Evolutionary conservation across 2,113 vertebrate genomes (phyloP), one percentile per base, ranked within the genome.

Genomic region (Theristicus caerulescens): DNA sequence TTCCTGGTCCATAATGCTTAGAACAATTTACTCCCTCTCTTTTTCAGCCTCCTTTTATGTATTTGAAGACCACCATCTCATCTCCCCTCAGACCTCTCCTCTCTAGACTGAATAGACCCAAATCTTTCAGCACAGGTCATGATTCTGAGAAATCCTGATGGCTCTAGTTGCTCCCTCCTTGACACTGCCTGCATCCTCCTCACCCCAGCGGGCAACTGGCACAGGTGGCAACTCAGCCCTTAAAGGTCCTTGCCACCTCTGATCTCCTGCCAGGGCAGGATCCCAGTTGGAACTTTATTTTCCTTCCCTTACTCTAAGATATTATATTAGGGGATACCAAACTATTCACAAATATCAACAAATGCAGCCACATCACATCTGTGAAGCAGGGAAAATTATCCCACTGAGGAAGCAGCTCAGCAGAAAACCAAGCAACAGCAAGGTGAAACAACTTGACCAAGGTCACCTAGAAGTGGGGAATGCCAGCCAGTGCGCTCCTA

Each of bases 371-470:
- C 58, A 46, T 36, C 66, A n/a, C 74, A 69, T 66, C 74, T 82
- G 86, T 18, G 58, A 54, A 76, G 66, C 40, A 26, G 54, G 44
- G 62, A 82, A 83, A 76, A 72, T 59, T 29, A 87, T 36, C 80
- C 76, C 58, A 2, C 36, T 34, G 73, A 22, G 44, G 78, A 81
- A 83, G 76, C 19, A 58, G 79, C 71, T 88, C 88, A 87, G 91
- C 91, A 94, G 91, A 91, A 94, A 87, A 10, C 32, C 32, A 21
- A 69, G 70, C 61, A 55, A 18, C 9, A 36, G 52, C 61, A 66
- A 92, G 70, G 92, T 82, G 92, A 91, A 85, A 31, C 61, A 32
- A 78, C 61, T 59, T 49, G 62, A 65, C 76, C 88, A 94, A 95
- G 90, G 87, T 93, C 88, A 78, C 32, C 64, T 14, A 29, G 54